Base-by-base conservation (phyloP, 2,113 vertebrate species). In the Columbina picui region DNA sequence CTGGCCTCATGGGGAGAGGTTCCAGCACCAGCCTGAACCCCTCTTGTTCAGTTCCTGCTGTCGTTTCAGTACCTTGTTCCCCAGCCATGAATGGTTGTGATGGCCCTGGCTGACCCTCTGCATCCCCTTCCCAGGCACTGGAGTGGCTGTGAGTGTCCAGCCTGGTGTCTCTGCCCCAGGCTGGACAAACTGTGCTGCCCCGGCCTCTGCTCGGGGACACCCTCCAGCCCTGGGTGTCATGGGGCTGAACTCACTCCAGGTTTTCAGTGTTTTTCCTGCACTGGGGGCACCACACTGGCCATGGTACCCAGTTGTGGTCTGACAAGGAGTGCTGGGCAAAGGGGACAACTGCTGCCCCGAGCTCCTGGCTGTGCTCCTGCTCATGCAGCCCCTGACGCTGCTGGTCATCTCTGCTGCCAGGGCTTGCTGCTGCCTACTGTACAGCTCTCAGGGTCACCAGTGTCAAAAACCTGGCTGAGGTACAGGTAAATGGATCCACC, bases 161-260 rank as follows among this genome's bases (percentile, higher is more conserved):
- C 12, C 2, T n/a, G n/a, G n/a, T n/a, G 1, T 10, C 27, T 32
- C 15, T 57, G 15, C 10, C 16, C 30, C 36, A 12, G 12, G 21
- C 29, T 41, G 68, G 53, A 60, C 20, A 23, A 47, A 7, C 20
- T 16, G n/a, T 2, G 1, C 12, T 60, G 39, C 22, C 38, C 7
- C 16, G 19, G 11, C 2, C 18, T 32, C 17, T 61, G 32, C 47
- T 68, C 6, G 3, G 52, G 27, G n/a, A 29, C 27, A 15, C 6
- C 10, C 19, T 34, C n/a, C 55, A 34, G 13, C n/a, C 18, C 22
- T 11, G 22, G 38, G 27, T 1, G 0, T 30, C 17, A 2, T 1
- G 1, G 16, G 12, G 10, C 4, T 49, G 41, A 55, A 26, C 23
- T 30, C 25, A 8, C 21, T 18, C 25, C 21, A 13, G 20, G 19